Evolutionary conservation across 2,113 vertebrate species (phyloP).

Genomic region (Dasyornis broadbenti): DNA sequence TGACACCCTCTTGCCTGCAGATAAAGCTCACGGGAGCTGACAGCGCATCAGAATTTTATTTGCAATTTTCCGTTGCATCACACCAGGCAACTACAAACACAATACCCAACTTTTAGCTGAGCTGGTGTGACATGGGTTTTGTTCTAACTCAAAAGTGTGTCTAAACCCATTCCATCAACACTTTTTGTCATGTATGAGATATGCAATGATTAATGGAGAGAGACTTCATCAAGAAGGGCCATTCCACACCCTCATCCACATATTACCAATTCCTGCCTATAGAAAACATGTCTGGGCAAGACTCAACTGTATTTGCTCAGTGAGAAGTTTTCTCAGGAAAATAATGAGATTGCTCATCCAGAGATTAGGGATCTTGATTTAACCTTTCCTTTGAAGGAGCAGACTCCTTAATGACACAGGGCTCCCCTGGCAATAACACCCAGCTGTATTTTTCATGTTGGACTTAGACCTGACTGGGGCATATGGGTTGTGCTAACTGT

Average conservation of each 20-base stretch:
- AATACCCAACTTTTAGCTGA: neutral
- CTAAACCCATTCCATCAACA: constrained; percentile 29
- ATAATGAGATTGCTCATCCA: constrained; percentile 39
- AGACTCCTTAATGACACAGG: neutral
- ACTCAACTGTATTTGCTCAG: neutral
- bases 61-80: constrained; percentile 29
- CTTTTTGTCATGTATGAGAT: neutral
- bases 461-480: neutral
- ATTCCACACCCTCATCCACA: neutral
- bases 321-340: constrained; percentile 34
- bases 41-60: neutral
- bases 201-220: constrained; percentile 10
- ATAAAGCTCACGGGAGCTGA: neutral
- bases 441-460: neutral
- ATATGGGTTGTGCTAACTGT: neutral
- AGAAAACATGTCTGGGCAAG: constrained; percentile 31
- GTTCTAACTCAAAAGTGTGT: neutral
- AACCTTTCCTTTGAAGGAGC: constrained; percentile 2
- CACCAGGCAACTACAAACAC: neutral
- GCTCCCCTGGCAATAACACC: neutral
- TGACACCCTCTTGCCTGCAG: neutral
- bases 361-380: constrained; percentile 21
- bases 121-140: neutral
- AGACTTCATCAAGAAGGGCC: neutral
- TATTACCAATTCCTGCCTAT: constrained; percentile 4